These are phyloP conservation scores for Bettongia penicillata DNA, from an alignment of 2,113 vertebrate species.

Conservation along the genomic window DNA sequence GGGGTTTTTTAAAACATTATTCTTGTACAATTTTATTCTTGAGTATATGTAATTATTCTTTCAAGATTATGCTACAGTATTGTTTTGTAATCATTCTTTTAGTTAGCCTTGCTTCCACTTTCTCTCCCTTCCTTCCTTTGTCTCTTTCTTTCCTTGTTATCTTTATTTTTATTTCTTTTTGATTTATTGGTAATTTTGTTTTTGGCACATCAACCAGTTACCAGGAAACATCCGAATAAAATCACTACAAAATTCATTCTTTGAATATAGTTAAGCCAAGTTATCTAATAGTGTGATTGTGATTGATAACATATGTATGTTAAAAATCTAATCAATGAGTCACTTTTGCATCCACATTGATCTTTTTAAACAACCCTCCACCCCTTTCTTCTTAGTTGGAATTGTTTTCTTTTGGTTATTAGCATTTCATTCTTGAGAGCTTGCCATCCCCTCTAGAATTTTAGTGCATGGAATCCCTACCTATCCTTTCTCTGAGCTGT, in stretches of 20 bases:
- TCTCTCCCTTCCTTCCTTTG: not conserved
- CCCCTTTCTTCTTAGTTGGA: not conserved
- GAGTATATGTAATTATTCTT: not conserved
- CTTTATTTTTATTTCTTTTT: not conserved
- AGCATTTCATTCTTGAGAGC: not conserved
- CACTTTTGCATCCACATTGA: not conserved
- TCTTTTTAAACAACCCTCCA: not conserved
- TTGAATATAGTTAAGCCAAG: not conserved
- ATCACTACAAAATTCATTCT: not conserved
- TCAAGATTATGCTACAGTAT: not conserved
- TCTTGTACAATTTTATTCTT: not conserved
- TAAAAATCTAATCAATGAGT: not conserved
- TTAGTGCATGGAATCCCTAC: not conserved
- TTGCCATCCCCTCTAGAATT: not conserved
- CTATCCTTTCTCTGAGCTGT: not conserved
- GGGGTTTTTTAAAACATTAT: not conserved
- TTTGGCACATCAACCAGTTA: not conserved
- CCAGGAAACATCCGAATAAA: not conserved
- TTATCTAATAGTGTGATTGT: not conserved
- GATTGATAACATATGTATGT: not conserved
- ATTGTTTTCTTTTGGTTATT: not conserved
- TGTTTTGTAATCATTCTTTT: not conserved
- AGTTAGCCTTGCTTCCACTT: not conserved
- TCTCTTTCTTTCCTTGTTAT: not conserved
- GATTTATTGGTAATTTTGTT: not conserved